Base-by-base conservation (phyloP, 2,797 vertebrate species). In the Myotis vivesi region DNA sequence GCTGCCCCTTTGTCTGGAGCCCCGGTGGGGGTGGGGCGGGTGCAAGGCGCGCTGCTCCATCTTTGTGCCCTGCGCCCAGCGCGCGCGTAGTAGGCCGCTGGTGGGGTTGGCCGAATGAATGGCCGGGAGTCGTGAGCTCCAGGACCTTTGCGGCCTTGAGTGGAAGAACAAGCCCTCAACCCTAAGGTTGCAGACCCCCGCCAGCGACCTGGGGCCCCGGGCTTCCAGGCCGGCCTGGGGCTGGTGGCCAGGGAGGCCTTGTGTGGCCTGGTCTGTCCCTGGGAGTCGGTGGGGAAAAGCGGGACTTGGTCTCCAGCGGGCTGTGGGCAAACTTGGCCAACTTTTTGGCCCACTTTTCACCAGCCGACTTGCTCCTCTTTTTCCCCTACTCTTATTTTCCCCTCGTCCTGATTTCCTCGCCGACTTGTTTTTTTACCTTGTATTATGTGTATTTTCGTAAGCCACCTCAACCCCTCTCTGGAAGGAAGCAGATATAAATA, bases 1-100 rank as follows among this genome's bases (percentile, higher is more conserved):
- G 66, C 89, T 87, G 96, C 92, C 96, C 97, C 95, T 96, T 96
- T 96, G 97, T 96, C 85, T 96, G 91, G 44, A 49, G 89, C 80
- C 73, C 25, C 28, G 6, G 30, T 83, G 96, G 95, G 94, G 97
- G 96, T 53, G 90, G 96, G 96, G 93, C 90, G 83, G 92, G 94
- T 85, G 87, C 69, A 30, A 77, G 91, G 92, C 92, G 72, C 85
- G 88, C 92, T 0, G 91, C 76, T 89, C 81, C 87, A 59, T 95
- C 96, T 97, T 97, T 68, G 94, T 94, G 41, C n/a, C 91, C 53
- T 6, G 17, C 0, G 59, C 72, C 0, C 6, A 13, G 38, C 38
- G 55, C 66, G 44, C n/a, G 95, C 88, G 71, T 81, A 82, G 93
- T 97, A 97, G 95, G 96, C 95, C 94, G 69, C 22, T 36, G 33